Evolutionary conservation across 2,113 vertebrate species (phyloP).

Genomic region (Panthera uncia): DNA sequence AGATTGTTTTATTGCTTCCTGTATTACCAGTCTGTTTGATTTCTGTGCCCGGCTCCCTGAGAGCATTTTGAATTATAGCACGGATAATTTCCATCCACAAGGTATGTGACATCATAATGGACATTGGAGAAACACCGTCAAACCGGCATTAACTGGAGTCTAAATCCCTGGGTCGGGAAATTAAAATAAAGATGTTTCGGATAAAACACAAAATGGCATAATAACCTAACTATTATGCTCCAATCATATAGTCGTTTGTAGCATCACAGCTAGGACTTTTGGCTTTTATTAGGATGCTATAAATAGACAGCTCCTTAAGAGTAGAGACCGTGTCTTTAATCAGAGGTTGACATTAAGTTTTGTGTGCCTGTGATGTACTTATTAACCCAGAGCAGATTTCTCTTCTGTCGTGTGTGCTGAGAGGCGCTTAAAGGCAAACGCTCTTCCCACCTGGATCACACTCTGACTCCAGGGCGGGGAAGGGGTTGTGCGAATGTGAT

Average conservation of each 20-base stretch:
- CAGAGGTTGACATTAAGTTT: neutral
- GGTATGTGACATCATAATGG: neutral
- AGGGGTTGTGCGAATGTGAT: neutral
- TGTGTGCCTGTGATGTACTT: neutral
- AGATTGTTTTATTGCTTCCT: constrained; percentile 42
- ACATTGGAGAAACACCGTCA: neutral
- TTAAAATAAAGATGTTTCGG: neutral
- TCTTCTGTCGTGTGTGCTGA: neutral
- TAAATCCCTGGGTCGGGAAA: neutral
- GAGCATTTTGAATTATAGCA: neutral
- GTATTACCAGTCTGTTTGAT: constrained; percentile 30
- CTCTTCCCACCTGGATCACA: rapidly evolving
- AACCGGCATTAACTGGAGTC: neutral
- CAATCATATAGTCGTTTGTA: neutral
- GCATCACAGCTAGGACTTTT: neutral
- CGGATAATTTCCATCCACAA: neutral
- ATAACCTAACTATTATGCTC: neutral
- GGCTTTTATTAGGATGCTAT: neutral
- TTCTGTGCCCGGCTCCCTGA: neutral
- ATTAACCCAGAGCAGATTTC: neutral
- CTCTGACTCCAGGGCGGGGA: neutral
- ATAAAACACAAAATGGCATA: neutral
- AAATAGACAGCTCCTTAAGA: neutral
- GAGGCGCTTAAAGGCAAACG: neutral
- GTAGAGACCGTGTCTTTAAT: neutral